These are phyloP conservation scores for Pyralis farinalis DNA, from an alignment of 2,888 invertebrate genomes.

Conservation along the genomic window DNA sequence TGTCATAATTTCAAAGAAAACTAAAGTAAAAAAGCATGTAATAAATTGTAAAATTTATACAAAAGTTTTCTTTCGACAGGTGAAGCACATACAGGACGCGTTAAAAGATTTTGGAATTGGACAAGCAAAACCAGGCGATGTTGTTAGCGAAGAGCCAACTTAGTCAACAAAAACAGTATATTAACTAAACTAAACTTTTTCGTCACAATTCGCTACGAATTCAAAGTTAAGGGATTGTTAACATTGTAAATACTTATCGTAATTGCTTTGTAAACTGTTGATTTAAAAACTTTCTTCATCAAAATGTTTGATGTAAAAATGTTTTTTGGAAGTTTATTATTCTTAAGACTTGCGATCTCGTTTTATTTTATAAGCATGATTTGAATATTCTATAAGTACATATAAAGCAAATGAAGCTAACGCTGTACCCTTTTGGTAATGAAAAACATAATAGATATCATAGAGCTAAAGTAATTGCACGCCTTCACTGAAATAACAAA, in stretches of 20 bases:
- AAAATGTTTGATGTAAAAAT: constrained; percentile 40
- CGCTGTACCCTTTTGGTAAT: too few species aligned
- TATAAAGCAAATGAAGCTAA: not conserved
- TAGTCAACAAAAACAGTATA: constrained; percentile 32
- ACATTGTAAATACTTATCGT: constrained; percentile 32
- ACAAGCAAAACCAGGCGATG: constrained; percentile 54
- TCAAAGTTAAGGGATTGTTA: constrained; percentile 21
- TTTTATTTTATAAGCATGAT: constrained; percentile 18
- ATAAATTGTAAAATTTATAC: not conserved
- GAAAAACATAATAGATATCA: constrained; percentile 7
- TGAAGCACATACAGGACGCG: constrained; percentile 85
- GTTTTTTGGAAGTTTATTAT: constrained; percentile 32
- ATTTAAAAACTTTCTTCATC: constrained; percentile 44
- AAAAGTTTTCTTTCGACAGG: constrained; percentile 40
- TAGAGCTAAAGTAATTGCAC: constrained; percentile 1
- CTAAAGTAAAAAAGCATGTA: too few species aligned
- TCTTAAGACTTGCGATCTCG: constrained; percentile 21
- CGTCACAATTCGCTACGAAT: constrained; percentile 14
- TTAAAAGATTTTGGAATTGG: constrained; percentile 82
- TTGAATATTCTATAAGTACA: not conserved
- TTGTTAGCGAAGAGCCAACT: constrained; percentile 54
- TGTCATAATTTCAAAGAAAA: too few species aligned
- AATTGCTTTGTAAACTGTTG: constrained; percentile 39
- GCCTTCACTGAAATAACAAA: not conserved
- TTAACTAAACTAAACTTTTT: not conserved